Evolutionary conservation across 2,797 vertebrate genomes (phyloP).

Genomic region (Cichlasoma orientale): DNA sequence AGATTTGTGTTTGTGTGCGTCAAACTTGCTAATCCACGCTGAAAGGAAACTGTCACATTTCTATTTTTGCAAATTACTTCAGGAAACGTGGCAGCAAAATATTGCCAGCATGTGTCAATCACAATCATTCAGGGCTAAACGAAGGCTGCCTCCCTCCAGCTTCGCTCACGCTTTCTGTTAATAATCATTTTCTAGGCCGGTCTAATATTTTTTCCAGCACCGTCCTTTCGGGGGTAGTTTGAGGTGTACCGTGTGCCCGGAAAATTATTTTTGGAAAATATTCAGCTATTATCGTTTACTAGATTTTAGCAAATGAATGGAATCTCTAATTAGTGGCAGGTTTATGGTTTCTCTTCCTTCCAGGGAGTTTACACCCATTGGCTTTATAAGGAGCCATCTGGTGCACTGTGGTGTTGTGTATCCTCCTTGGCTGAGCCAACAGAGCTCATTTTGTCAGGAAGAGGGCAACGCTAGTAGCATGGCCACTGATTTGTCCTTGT

Average conservation of each 20-base stretch:
- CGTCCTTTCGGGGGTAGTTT: background rate
- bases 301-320: background rate
- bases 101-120: slow-evolving; percentile 20
- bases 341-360: background rate
- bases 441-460: slow-evolving; percentile 36
- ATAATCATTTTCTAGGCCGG: background rate
- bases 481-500: slow-evolving; percentile 60
- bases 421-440: slow-evolving; percentile 24
- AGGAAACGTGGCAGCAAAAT: slow-evolving; percentile 1
- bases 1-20: slow-evolving; percentile 6
- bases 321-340: background rate
- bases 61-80: slow-evolving; percentile 1
- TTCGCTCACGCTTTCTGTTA: background rate
- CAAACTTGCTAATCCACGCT: slow-evolving; percentile 1
- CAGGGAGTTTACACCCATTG: slow-evolving; percentile 1
- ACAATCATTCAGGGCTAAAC: background rate
- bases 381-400: slow-evolving; percentile 45
- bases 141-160: background rate
- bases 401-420: slow-evolving; percentile 33
- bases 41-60: slow-evolving; percentile 21
- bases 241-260: background rate
- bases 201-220: background rate
- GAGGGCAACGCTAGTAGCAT: slow-evolving; percentile 13
- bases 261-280: background rate
- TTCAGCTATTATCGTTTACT: background rate